phyloP scores from a whole-genome alignment of 2,797 vertebrate genomes.

The Pipistrellus pygmaeus region DNA sequence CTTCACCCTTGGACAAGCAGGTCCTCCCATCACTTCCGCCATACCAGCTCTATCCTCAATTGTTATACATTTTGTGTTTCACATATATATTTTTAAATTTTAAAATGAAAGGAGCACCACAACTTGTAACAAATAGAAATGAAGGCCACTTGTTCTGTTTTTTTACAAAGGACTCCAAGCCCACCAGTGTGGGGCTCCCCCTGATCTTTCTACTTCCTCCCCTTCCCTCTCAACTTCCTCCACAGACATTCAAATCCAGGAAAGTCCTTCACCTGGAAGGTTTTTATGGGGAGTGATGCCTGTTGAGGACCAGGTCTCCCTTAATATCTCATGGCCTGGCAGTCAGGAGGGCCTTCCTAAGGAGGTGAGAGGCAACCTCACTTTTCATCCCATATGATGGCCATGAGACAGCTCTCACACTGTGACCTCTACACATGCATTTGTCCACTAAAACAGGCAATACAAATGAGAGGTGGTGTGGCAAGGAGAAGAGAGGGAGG shows the following conservation, averaged over 20 bases:
- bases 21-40: rapidly evolving
- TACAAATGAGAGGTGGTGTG: no score
- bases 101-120: not conserved
- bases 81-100: not conserved
- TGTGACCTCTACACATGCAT: not conserved
- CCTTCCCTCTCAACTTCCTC: not conserved
- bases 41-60: not conserved
- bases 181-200: rapidly evolving
- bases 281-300: not conserved
- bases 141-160: not conserved
- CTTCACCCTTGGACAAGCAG: rapidly evolving
- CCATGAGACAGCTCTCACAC: not conserved
- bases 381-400: no score
- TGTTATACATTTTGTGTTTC: not conserved
- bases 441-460: not conserved
- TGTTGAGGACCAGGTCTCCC: not conserved
- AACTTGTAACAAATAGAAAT: no score
- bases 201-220: not conserved
- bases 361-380: rapidly evolving
- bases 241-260: not conserved
- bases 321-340: no score
- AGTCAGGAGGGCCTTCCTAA: not conserved
- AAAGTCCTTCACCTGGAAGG: not conserved
- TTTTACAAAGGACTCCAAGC: no score
- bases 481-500: not conserved